Evolutionary conservation across 2,888 invertebrate genomes (phyloP).

Genomic region (Cephus spinipes): DNA sequence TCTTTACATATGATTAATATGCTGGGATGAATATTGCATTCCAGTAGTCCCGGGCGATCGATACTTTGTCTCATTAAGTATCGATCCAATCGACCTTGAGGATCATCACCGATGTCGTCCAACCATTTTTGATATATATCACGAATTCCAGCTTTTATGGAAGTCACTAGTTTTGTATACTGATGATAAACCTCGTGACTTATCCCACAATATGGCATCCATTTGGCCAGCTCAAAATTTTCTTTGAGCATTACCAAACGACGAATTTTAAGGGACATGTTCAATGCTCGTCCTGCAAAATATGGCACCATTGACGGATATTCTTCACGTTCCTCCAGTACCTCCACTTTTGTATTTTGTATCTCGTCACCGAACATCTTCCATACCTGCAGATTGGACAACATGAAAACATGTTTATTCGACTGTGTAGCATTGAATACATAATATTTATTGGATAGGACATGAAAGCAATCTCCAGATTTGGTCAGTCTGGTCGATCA

Average conservation of each 20-base stretch:
- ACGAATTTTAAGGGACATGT: constrained; percentile 76
- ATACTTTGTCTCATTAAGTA: constrained; percentile 79
- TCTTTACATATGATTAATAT: constrained; percentile 79
- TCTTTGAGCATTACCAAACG: constrained; percentile 72
- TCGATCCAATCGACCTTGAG: constrained; percentile 73
- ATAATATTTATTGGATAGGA: neutral
- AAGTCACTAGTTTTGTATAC: constrained; percentile 73
- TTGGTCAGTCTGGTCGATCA: neutral
- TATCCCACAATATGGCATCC: constrained; percentile 81
- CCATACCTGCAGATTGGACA: constrained; percentile 71
- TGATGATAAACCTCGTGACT: constrained; percentile 79
- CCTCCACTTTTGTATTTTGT: constrained; percentile 78
- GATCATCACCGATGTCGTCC: constrained; percentile 73
- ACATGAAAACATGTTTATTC: neutral
- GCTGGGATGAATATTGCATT: constrained; percentile 83
- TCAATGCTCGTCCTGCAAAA: constrained; percentile 78
- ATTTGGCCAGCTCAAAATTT: constrained; percentile 78
- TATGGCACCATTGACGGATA: constrained; percentile 78
- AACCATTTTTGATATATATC: constrained; percentile 72
- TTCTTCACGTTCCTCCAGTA: constrained; percentile 72
- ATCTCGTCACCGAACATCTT: constrained; percentile 82
- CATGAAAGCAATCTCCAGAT: neutral
- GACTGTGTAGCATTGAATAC: neutral
- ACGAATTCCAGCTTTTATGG: constrained; percentile 71
- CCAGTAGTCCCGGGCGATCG: constrained; percentile 72